These are phyloP conservation scores for Sitobion miscanthi DNA, from an alignment of 1,140 invertebrate species.

Conservation along the genomic window DNA sequence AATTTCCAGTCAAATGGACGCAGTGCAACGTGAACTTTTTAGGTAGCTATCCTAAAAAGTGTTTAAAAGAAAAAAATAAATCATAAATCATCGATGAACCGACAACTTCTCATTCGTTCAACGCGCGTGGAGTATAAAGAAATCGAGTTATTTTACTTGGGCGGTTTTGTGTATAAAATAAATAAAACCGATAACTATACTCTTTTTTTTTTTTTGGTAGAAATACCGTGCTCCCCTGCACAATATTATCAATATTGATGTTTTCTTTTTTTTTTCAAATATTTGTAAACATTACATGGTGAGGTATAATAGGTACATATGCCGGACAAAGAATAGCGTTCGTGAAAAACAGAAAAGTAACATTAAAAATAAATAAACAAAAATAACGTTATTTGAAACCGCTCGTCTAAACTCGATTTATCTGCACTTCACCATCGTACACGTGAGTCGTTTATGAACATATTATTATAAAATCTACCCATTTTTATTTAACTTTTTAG, in stretches of 20 bases:
- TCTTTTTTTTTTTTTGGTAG: neutral
- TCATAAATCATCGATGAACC: slow-evolving; percentile 5
- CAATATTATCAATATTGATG: neutral
- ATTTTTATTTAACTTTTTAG: neutral
- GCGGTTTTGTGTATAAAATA: neutral
- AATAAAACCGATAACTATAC: neutral
- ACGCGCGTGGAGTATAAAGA: neutral
- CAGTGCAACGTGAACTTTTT: neutral
- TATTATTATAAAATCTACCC: too few species aligned
- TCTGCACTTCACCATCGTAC: neutral
- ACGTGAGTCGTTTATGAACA: neutral
- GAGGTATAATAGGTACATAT: neutral
- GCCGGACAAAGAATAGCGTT: neutral
- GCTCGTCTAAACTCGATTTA: neutral
- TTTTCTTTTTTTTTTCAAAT: neutral
- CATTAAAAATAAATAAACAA: slow-evolving; percentile 7
- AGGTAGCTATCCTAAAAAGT: neutral
- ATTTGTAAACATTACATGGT: slow-evolving; percentile 4
- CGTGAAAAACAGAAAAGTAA: neutral
- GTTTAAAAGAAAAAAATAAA: neutral
- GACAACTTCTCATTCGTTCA: slow-evolving; percentile 4
- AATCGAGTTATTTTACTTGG: slow-evolving; percentile 9
- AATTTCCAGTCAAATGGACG: neutral
- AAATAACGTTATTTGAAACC: neutral
- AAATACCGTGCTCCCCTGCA: neutral